phyloP scores from a whole-genome alignment of 2,888 invertebrate species.

The Ichneumoninae sp. region DNA sequence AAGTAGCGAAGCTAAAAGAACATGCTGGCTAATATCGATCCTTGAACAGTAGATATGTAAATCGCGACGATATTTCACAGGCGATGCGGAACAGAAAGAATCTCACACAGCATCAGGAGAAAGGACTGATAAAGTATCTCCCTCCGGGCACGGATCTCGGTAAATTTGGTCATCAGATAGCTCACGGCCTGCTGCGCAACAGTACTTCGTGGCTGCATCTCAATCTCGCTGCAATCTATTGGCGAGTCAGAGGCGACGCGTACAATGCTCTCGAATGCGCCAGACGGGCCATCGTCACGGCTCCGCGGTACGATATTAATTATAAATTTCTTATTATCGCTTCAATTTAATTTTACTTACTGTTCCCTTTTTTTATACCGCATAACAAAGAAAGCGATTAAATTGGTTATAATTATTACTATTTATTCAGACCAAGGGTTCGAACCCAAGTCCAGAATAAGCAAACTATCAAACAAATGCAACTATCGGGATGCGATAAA shows the following conservation, averaged over 20 bases:
- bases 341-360: neutral
- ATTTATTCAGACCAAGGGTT: neutral
- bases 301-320: slow-evolving; percentile 87
- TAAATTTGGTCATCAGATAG: slow-evolving; percentile 88
- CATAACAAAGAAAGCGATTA: neutral
- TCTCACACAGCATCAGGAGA: slow-evolving; percentile 85
- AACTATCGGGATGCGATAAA: neutral
- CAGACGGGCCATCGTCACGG: slow-evolving; percentile 90
- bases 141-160: slow-evolving; percentile 82
- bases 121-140: slow-evolving; percentile 84
- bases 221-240: slow-evolving; percentile 92
- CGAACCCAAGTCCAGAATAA: no score
- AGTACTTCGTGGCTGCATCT: slow-evolving; percentile 92
- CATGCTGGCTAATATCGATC: neutral
- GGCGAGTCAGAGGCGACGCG: slow-evolving; percentile 91
- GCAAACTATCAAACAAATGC: no score
- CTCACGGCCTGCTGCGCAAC: slow-evolving; percentile 87
- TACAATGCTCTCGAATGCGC: slow-evolving; percentile 93
- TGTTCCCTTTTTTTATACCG: neutral
- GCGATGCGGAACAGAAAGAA: slow-evolving; percentile 85
- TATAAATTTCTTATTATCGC: neutral
- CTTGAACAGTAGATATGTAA: neutral
- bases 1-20: neutral
- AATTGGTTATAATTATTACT: neutral
- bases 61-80: slow-evolving; percentile 73